Evolutionary conservation across 2,113 vertebrate genomes (phyloP).

Genomic region (Telmatochromis sp.): DNA sequence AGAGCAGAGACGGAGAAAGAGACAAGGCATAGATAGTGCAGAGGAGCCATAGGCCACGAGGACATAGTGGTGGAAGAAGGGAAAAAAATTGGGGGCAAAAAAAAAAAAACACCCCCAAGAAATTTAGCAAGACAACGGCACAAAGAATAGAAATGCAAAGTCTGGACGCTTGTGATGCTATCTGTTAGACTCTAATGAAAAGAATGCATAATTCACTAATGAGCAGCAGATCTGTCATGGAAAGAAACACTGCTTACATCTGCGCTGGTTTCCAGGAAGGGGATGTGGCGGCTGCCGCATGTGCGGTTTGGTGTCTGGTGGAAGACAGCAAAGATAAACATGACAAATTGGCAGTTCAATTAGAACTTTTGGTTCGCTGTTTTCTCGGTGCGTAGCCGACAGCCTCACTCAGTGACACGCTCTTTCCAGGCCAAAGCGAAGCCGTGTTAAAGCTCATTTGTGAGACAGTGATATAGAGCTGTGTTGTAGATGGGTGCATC

Average conservation of each 20-base stretch:
- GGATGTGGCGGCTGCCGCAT: slow-evolving; percentile 31
- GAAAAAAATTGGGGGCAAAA: neutral
- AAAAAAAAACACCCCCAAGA: neutral
- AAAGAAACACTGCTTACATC: slow-evolving; percentile 50
- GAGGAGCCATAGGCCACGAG: slow-evolving; percentile 23
- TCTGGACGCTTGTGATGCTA: slow-evolving; percentile 65
- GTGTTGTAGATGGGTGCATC: slow-evolving; percentile 31
- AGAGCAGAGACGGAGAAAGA: neutral
- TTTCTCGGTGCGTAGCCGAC: neutral
- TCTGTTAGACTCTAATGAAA: slow-evolving; percentile 79
- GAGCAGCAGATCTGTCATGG: slow-evolving; percentile 77
- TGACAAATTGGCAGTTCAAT: slow-evolving; percentile 77
- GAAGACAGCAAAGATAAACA: slow-evolving; percentile 71
- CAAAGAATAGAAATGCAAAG: slow-evolving; percentile 43
- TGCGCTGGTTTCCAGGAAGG: slow-evolving; percentile 50
- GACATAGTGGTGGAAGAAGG: neutral
- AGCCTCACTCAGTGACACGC: slow-evolving; percentile 35
- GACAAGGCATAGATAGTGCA: slow-evolving; percentile 10
- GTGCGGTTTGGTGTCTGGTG: slow-evolving; percentile 29
- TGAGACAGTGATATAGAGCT: slow-evolving; percentile 64
- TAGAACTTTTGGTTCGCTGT: slow-evolving; percentile 48
- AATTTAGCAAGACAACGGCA: neutral
- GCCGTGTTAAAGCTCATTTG: slow-evolving; percentile 61
- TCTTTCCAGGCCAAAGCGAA: slow-evolving; percentile 20
- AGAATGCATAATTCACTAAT: slow-evolving; percentile 88